phyloP scores from a whole-genome alignment of 2,797 vertebrate genomes.

The Anolis apletophallus region DNA sequence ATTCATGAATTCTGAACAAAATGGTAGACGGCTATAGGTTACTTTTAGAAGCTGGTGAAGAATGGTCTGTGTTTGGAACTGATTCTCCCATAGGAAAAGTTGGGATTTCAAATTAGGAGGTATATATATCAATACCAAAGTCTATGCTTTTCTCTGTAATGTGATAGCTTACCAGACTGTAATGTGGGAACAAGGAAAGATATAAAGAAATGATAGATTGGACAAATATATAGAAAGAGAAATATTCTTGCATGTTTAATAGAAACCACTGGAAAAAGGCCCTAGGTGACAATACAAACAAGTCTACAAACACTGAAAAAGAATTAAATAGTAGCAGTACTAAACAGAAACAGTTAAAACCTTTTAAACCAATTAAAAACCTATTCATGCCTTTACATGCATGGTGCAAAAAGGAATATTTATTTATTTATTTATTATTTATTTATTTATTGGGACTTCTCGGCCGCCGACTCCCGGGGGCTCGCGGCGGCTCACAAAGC shows the following conservation, averaged over 20 bases:
- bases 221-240: background rate
- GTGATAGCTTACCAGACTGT: background rate
- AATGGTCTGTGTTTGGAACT: too few species aligned
- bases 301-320: background rate
- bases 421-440: too few species aligned
- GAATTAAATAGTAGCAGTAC: too few species aligned
- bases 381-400: background rate
- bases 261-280: background rate
- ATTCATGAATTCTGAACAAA: too few species aligned
- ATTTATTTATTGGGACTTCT: too few species aligned
- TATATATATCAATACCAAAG: slow-evolving; percentile 51
- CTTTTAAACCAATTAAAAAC: too few species aligned
- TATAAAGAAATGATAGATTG: background rate
- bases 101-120: slow-evolving; percentile 51
- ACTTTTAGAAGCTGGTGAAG: background rate
- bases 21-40: too few species aligned
- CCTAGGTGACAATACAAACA: too few species aligned
- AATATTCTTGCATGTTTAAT: slow-evolving; percentile 21
- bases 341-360: too few species aligned
- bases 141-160: slow-evolving; percentile 57
- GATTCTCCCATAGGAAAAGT: accelerated
- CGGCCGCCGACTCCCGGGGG: too few species aligned
- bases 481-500: too few species aligned
- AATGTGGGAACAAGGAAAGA: too few species aligned
- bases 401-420: accelerated